Base-by-base conservation (phyloP, 2,113 vertebrate species). In the Pungitius pungitius region DNA sequence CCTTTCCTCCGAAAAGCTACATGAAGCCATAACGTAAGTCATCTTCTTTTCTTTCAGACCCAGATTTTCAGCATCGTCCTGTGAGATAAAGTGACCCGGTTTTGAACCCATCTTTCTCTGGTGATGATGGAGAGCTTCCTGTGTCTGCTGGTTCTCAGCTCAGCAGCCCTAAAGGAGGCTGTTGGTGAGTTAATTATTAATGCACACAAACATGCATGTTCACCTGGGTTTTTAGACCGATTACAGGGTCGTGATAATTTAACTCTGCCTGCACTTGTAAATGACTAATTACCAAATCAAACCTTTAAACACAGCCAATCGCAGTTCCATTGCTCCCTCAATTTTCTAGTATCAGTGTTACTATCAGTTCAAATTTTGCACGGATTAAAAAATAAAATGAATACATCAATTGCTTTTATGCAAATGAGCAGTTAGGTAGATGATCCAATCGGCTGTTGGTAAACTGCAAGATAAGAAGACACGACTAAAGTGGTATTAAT, bases 111-210 rank as follows among this genome's bases (percentile, higher is more conserved):
- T 39, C 79, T 63, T 30, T 37, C 51, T 6, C 30, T 49, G 75
- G n/a, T 69, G 64, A 92, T 20, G 62, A 93, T 92, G 93, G 76
- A 66, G 67, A 27, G 1, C 54, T 62, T 84, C 4, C 55, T 87
- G 60, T 80, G 67, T 78, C 77, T 94, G 58, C 67, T 94, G 45
- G 17, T 73, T 33, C 77, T 90, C 51, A 58, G 55, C 60, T 83
- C 75, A 37, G 39, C 66, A 68, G 43, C 65, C 35, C 70, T 92
- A 52, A 83, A 81, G 63, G 77, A 79, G 15, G 67, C 82, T 57
- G 67, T 62, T 7, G 89, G 93, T 92, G 80, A 80, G 80, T 74
- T 75, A 1, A 11, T 27, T 37, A 84, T 57, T 18, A 43, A 37
- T 22, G 18, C 5, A 59, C 22, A 26, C 39, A 27, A 51, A 61